Conservation (phyloP, 2,888 invertebrate genomes). For the Criorhina ranunculi region DNA sequence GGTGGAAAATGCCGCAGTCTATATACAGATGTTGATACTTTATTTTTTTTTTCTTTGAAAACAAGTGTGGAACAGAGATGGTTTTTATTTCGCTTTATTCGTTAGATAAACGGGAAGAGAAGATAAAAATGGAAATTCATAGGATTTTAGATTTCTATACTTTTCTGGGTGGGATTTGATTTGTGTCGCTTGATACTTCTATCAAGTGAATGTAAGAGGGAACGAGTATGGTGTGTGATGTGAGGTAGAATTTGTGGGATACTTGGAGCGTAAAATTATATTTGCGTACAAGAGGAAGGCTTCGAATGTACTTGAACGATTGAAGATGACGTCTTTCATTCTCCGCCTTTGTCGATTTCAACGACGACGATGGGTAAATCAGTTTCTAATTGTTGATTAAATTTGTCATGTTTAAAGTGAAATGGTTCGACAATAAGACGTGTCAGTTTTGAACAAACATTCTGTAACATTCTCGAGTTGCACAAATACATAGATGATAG, state of each 20-base stretch:
- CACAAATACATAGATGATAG: too few relatives aligned
- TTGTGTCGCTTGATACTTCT: conserved; percentile 27
- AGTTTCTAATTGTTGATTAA: not conserved
- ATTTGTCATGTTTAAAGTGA: too few relatives aligned
- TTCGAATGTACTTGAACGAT: not conserved
- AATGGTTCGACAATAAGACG: too few relatives aligned
- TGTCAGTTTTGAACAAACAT: too few relatives aligned
- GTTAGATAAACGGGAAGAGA: conserved; percentile 35
- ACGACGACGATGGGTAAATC: not conserved
- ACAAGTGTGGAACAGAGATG: conserved; percentile 46
- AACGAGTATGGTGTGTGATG: conserved; percentile 8
- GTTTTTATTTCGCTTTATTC: conserved; percentile 25
- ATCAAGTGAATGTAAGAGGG: not conserved
- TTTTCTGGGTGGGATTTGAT: conserved; percentile 37
- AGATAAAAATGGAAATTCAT: conserved; percentile 49
- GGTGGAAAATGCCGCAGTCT: conserved; percentile 48
- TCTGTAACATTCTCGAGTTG: too few relatives aligned
- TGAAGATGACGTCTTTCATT: not conserved
- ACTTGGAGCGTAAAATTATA: conserved; percentile 24
- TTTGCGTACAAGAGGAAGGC: not conserved
- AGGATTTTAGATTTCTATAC: conserved; percentile 13
- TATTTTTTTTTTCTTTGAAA: conserved; percentile 11
- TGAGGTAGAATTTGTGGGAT: not conserved
- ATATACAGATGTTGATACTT: conserved; percentile 23
- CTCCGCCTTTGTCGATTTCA: not conserved